Conservation (phyloP, 2,888 invertebrate species). For the Barypeithes pellucidus region DNA sequence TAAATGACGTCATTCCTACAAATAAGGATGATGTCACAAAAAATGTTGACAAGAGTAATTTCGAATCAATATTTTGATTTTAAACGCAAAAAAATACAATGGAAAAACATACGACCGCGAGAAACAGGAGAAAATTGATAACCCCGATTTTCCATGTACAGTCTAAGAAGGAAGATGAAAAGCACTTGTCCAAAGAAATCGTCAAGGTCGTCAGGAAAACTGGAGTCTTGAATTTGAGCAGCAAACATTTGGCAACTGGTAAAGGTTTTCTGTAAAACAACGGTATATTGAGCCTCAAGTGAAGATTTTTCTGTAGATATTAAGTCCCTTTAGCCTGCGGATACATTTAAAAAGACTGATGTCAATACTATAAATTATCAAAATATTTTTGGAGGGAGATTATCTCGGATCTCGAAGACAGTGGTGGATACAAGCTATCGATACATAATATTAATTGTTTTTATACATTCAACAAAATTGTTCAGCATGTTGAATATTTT, state of each 20-base stretch:
- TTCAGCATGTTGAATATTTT: no score
- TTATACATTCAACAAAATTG: no score
- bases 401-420: no score
- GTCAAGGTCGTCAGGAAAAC: constrained; percentile 87
- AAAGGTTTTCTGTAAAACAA: constrained; percentile 54
- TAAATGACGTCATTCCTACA: background rate
- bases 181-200: constrained; percentile 79
- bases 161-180: constrained; percentile 81
- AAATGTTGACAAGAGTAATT: no score
- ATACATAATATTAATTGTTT: no score
- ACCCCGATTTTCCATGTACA: constrained; percentile 82
- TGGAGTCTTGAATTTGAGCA: constrained; percentile 86
- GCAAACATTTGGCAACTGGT: constrained; percentile 83
- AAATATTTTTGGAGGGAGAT: background rate
- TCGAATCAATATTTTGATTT: constrained; percentile 4
- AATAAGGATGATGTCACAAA: background rate
- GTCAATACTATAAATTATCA: background rate
- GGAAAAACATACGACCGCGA: constrained; percentile 66
- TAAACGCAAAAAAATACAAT: constrained; percentile 57
- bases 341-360: background rate
- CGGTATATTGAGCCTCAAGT: background rate
- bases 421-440: no score
- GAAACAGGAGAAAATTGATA: constrained; percentile 66
- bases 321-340: background rate
- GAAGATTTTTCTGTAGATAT: background rate